Percentiles rank a stretch among this genome's conserved stretches.
These are phyloP conservation scores for Phacellophora camtschatica DNA, from an alignment of 30 jellyfish, hydroid and myxozoan species.

Conservation along the genomic window DNA sequence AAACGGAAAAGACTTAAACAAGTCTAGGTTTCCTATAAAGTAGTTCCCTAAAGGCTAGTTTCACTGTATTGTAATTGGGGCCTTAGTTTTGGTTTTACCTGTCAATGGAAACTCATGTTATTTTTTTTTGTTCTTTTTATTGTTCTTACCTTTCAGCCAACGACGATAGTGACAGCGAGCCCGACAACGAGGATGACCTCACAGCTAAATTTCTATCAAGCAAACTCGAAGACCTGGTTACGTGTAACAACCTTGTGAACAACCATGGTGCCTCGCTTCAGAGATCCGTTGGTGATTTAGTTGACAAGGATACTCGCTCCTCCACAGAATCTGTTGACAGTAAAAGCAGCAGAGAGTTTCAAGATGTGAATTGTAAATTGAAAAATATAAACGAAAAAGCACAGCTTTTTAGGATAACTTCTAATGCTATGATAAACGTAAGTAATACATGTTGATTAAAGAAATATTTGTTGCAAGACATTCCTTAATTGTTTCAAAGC, in stretches of 20 bases:
- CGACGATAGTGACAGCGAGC: constrained; percentile 92
- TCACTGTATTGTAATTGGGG: too few relatives aligned
- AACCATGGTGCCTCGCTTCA: constrained; percentile 93
- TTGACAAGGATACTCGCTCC: constrained; percentile 67
- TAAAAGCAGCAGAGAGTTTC: constrained; percentile 32
- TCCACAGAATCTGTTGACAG: constrained; percentile 41
- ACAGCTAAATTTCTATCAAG: constrained; percentile 71
- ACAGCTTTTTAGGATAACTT: constrained; percentile 90
- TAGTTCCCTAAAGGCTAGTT: too few relatives aligned
- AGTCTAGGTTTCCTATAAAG: too few relatives aligned
- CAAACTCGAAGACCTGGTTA: constrained; percentile 84
- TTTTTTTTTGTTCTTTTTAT: neutral
- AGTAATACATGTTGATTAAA: too few relatives aligned
- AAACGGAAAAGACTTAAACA: too few relatives aligned
- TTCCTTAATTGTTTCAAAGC: too few relatives aligned
- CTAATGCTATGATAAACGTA: constrained; percentile 94
- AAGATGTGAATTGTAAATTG: constrained; percentile 56
- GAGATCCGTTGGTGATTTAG: constrained; percentile 83
- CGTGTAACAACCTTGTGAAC: constrained; percentile 85
- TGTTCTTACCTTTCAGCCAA: constrained; percentile 26
- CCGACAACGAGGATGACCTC: constrained; percentile 83
- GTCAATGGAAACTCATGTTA: too few relatives aligned
- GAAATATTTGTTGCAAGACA: too few relatives aligned
- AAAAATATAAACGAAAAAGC: constrained; percentile 83
- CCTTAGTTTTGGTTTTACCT: too few relatives aligned